Evolutionary conservation across 2,888 invertebrate genomes (phyloP), one percentile per base, ranked within the genome.

Genomic region (Nudaria mundana): DNA sequence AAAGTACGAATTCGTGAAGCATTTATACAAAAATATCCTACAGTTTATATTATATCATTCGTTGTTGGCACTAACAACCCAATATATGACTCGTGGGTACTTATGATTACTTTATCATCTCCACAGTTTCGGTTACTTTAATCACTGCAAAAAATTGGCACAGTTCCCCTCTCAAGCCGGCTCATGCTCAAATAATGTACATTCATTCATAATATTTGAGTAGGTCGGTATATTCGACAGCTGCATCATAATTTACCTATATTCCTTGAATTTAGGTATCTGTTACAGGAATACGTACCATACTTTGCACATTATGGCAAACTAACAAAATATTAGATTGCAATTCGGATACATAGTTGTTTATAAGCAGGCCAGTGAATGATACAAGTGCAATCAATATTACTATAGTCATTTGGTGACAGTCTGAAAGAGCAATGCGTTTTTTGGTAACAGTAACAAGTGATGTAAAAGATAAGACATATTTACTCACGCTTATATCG

Each of bases 41-140:
- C 55, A 71, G 56, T 70, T 76, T 48, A 64, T 58, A 63, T 62
- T 59, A 63, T 58, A 63, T 62, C 60, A 63, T 56, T 61, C 49
- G 48, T 61, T 72, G 70, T 84, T 84, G 83, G 86, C 85, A n/a
- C n/a, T n/a, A n/a, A n/a, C n/a, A 85, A 63, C 64, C 48, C 65
- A 61, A 60, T 67, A 60, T 56, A 67, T 87, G 86, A 86, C 63
- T 86, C 83, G 67, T 67, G 66, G 74, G n/a, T n/a, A n/a, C n/a
- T n/a, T 75, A 70, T 63, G 71, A 72, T 79, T 73, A 69, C 71
- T 67, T 75, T 68, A 80, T 76, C 70, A 75, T 78, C 66, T 66
- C 63, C 56, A 59, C 58, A 55, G 62, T 60, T 54, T 60, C 44
- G 33, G 48, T 53, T 51, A 58, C 61, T 35, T 53, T 41, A 10